These are phyloP conservation scores for Cephalopachus bancanus DNA, from an alignment of 2,797 vertebrate species.

Conservation along the genomic window DNA sequence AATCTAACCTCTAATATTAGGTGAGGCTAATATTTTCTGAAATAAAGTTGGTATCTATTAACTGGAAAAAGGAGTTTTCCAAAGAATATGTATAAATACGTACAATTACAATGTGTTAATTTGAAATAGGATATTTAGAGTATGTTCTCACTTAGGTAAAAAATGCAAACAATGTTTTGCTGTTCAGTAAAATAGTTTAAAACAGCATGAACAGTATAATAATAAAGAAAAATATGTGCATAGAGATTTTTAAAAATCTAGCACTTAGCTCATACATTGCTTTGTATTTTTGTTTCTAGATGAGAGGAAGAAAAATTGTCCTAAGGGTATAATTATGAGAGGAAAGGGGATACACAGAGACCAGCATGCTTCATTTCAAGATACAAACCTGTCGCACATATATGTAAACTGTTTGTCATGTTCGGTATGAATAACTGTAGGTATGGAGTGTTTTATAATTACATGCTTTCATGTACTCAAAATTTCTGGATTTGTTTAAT, in stretches of 20 bases:
- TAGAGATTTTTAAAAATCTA: background rate
- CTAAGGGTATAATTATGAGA: background rate
- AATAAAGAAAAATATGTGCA: background rate
- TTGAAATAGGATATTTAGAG: background rate
- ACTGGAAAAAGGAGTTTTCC: slow-evolving; percentile 6
- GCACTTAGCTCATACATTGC: background rate
- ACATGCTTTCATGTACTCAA: background rate
- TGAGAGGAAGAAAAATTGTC: background rate
- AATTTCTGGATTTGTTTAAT: slow-evolving; percentile 36
- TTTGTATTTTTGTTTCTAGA: background rate
- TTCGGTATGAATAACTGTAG: background rate
- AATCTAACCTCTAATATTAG: background rate
- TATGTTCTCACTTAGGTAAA: slow-evolving; percentile 22
- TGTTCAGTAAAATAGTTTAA: background rate
- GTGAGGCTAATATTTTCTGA: background rate
- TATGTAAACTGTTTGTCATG: background rate
- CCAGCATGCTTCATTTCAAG: background rate
- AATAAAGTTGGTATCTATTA: background rate
- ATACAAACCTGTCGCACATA: background rate
- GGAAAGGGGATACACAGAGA: background rate
- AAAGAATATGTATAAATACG: background rate
- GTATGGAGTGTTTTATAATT: background rate
- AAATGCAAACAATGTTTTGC: background rate
- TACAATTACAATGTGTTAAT: background rate
- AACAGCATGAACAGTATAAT: background rate